Evolutionary conservation across 2,113 vertebrate species (phyloP), one percentile per base, ranked within the genome.

Genomic region (Trogon surrucura): DNA sequence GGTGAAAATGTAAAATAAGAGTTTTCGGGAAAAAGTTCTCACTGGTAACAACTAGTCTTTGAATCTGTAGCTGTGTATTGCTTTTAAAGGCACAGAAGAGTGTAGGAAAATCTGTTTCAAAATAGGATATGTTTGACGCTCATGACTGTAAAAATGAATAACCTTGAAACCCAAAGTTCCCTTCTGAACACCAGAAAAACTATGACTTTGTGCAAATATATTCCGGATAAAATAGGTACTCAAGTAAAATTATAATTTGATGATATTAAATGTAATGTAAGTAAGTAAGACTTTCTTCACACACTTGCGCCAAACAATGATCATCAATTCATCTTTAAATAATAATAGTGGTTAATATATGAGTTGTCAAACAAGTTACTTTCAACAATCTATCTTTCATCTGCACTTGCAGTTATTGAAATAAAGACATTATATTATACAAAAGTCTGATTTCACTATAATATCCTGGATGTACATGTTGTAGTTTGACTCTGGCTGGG

Each of bases 171-270:
- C 2, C 8, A 30, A 22, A 57, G 6, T 60, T 74, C 79, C 27
- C 7, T 78, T 67, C 32, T 48, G 21, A 77, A n/a, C 16, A 8
- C 16, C 20, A 50, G 58, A 86, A 84, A 82, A 77, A 61, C 1
- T 2, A 18, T 51, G 9, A 18, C 4, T 53, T 60, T 2, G 2
- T 70, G 18, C 2, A 51, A 38, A 15, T 36, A 29, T 38, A 38
- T 70, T 9, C 10, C 13, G 16, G 32, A 44, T 36, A 50, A 0
- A 1, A 7, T 16, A 25, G 7, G 1, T 50, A 3, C 4, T 25
- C 54, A 17, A 4, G 13, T 58, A 26, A 66, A 54, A 89, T 48
- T 47, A 23, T 19, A 82, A 67, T 60, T 9, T 21, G n/a, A 23
- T 45, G 1, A 10, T 30, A 18, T 36, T 34, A 60, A 36, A 1